A percentile compares a stretch with the other conserved stretches of the same genome.
phyloP scores from a whole-genome alignment of 2,113 vertebrate species.

The Leucopternis melanops region DNA sequence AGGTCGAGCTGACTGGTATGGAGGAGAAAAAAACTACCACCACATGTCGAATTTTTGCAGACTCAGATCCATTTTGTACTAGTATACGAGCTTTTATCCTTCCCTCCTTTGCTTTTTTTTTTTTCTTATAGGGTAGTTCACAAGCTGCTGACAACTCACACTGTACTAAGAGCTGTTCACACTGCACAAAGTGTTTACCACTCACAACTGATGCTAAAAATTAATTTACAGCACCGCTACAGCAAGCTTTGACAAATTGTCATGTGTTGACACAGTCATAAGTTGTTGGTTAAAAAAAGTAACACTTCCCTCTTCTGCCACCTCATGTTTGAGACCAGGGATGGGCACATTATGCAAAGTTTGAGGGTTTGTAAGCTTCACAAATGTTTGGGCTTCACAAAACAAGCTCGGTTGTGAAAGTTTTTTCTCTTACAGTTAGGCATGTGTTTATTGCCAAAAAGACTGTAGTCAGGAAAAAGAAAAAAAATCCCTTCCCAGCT shows the following conservation, averaged over 20 bases:
- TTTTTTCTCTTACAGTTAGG: slow-evolving; percentile 48
- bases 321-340: slow-evolving; percentile 56
- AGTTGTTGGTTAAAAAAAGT: slow-evolving; percentile 76
- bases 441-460: slow-evolving; percentile 47
- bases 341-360: slow-evolving; percentile 61
- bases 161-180: slow-evolving; percentile 74
- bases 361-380: slow-evolving; percentile 59
- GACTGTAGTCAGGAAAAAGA: background rate
- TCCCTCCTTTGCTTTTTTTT: background rate
- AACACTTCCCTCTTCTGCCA: slow-evolving; percentile 73
- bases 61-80: slow-evolving; percentile 24
- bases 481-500: background rate
- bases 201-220: slow-evolving; percentile 72
- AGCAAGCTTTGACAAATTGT: slow-evolving; percentile 78
- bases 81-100: background rate
- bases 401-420: slow-evolving; percentile 53
- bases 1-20: background rate
- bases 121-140: slow-evolving; percentile 4
- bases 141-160: slow-evolving; percentile 71
- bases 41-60: background rate
- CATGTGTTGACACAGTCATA: slow-evolving; percentile 77
- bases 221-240: slow-evolving; percentile 75
- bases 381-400: slow-evolving; percentile 63
- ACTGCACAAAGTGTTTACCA: slow-evolving; percentile 75
- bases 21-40: background rate